Conservation (phyloP, 1,140 invertebrate species). For the Ostrea denselamellosa region DNA sequence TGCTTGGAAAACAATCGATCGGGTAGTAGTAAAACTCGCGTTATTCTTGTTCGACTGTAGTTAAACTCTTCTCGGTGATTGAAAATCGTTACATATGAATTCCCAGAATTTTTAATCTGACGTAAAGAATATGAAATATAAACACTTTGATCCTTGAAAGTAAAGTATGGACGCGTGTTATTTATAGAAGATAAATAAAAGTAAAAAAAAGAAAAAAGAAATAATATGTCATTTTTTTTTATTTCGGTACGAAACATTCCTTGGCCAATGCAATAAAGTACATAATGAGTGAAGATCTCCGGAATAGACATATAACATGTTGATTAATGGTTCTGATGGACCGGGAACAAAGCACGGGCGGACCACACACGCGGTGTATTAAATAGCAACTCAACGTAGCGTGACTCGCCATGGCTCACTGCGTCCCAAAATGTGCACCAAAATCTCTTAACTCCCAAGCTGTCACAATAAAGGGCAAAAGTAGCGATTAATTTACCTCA, state of each 20-base stretch:
- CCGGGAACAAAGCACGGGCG: not conserved
- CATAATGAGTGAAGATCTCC: not conserved
- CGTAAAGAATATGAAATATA: too few relatives aligned
- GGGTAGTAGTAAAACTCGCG: not conserved
- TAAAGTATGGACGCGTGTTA: too few relatives aligned
- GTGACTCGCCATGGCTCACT: constrained; percentile 12
- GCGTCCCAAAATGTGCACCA: not conserved
- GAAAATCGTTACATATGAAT: not conserved
- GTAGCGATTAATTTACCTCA: not conserved
- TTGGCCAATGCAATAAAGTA: constrained; percentile 11
- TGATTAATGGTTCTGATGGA: constrained; percentile 12
- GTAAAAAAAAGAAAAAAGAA: too few relatives aligned
- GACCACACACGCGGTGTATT: constrained; percentile 22
- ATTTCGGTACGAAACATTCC: constrained; percentile 5
- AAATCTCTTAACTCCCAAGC: constrained; percentile 1
- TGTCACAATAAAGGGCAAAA: constrained; percentile 8
- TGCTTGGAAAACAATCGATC: constrained; percentile 12
- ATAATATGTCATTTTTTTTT: not conserved
- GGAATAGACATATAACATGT: constrained; percentile 29
- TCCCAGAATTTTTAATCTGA: not conserved
- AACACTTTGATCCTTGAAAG: too few relatives aligned
- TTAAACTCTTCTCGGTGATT: not conserved
- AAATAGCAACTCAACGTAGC: not conserved
- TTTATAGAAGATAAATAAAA: too few relatives aligned
- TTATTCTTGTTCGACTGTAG: constrained; percentile 2